phyloP scores from a whole-genome alignment of 2,113 vertebrate species.

The Crotophaga sulcirostris region DNA sequence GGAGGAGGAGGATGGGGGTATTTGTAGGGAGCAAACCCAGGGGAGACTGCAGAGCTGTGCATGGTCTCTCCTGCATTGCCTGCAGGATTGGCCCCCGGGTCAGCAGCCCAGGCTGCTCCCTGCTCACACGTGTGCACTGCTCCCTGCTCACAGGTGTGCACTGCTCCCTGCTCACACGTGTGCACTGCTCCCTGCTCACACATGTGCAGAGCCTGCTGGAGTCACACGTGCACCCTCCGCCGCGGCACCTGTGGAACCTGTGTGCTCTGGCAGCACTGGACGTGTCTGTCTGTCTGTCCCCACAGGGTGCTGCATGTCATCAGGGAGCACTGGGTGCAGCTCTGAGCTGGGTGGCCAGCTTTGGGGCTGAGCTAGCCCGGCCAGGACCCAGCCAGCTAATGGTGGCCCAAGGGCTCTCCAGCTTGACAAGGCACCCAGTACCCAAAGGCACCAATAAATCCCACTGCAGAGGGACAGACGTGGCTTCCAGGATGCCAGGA shows the following conservation, averaged over 20 bases:
- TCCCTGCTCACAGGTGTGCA: rapidly evolving
- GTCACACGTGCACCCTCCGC: background rate
- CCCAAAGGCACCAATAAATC: background rate
- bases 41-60: background rate
- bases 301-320: background rate
- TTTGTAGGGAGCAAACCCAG: background rate
- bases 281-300: rapidly evolving
- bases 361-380: background rate
- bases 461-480: rapidly evolving
- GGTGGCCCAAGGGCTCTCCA: background rate
- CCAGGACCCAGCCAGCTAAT: rapidly evolving
- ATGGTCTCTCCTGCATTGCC: background rate
- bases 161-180: background rate
- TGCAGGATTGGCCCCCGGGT: rapidly evolving
- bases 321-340: background rate
- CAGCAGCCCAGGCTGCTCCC: background rate
- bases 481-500: background rate
- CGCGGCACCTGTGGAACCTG: background rate
- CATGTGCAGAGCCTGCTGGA: background rate
- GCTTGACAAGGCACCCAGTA: background rate
- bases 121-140: background rate
- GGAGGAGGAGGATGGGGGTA: background rate
- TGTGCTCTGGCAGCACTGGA: background rate
- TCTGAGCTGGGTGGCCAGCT: background rate
- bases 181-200: background rate